Evolutionary conservation across 2,888 invertebrate species (phyloP), one percentile per base, ranked within the genome.

Genomic region (Yponomeuta evonymella): DNA sequence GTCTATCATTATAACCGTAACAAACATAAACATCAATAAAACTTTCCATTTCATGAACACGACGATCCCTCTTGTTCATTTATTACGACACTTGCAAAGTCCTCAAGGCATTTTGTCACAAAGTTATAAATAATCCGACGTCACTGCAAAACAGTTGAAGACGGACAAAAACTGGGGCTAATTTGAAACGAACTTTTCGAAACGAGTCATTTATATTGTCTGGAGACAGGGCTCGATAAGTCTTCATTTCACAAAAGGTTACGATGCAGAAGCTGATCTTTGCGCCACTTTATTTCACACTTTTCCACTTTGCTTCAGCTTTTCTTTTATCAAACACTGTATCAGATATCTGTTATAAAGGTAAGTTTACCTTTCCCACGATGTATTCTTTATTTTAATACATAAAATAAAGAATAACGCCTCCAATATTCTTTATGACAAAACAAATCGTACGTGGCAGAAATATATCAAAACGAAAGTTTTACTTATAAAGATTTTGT

Each of bases 151-250:
- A 23, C 10, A 65, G 65, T 65, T 6, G 65, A 29, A 65, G 33
- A 65, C 30, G 30, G 65, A 65, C 65, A 12, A 29, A 65, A 30
- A 65, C 33, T 29, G 33, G 51, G 12, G 51, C 33, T 33, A 65
- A 65, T 65, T 65, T 30, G 65, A 65, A 33, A 8, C 30, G 65
- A 30, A 65, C 65, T 65, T 33, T 65, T 29, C 11, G 23, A 23
- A 30, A 65, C 33, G 30, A 65, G 65, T 65, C 65, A 65, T 65
- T 65, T 30, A 33, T 65, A 30, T 65, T 65, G 33, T 65, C 33
- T 33, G 15, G 51, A 12, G 51, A 58, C 12, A 15, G 51, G 15
- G 15, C 51, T 58, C 15, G 12, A 58, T 43, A 43, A 43, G 43
- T 43, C 43, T 43, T 43, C 5, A 43, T 63, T 63, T 63, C 9